Conservation (phyloP, 1,140 invertebrate species). For the Meteorus sp. region DNA sequence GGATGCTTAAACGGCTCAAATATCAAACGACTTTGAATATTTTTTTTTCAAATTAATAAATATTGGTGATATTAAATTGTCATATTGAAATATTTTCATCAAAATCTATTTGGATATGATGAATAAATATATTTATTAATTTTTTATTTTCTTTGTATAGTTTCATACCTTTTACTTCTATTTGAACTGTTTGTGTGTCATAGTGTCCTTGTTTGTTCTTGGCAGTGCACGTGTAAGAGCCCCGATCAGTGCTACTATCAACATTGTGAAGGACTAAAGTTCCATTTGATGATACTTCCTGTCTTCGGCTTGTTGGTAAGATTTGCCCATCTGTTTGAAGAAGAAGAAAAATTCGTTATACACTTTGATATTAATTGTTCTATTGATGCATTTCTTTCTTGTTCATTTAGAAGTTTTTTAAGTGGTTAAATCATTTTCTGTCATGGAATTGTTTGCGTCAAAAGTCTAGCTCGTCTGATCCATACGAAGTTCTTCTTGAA, state of each 20-base stretch:
- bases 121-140: no score
- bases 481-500: no score
- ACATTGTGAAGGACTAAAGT: slow-evolving; percentile 72
- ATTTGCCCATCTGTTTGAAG: slow-evolving; percentile 76
- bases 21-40: background rate
- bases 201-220: slow-evolving; percentile 80
- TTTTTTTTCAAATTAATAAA: background rate
- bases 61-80: no score
- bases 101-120: background rate
- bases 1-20: background rate
- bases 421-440: background rate
- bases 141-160: no score
- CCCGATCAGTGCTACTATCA: slow-evolving; percentile 75
- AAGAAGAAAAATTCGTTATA: slow-evolving; percentile 37
- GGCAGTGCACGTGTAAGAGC: slow-evolving; percentile 87
- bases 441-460: background rate
- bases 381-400: no score
- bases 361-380: slow-evolving; percentile 31
- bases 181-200: slow-evolving; percentile 78
- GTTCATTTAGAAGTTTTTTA: no score
- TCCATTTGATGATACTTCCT: slow-evolving; percentile 84
- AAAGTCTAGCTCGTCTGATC: background rate
- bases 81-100: background rate
- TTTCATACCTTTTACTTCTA: slow-evolving; percentile 79
- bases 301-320: slow-evolving; percentile 82